These are phyloP conservation scores for Lacerta bilineata DNA, from an alignment of 2,797 vertebrate genomes.

Conservation along the genomic window DNA sequence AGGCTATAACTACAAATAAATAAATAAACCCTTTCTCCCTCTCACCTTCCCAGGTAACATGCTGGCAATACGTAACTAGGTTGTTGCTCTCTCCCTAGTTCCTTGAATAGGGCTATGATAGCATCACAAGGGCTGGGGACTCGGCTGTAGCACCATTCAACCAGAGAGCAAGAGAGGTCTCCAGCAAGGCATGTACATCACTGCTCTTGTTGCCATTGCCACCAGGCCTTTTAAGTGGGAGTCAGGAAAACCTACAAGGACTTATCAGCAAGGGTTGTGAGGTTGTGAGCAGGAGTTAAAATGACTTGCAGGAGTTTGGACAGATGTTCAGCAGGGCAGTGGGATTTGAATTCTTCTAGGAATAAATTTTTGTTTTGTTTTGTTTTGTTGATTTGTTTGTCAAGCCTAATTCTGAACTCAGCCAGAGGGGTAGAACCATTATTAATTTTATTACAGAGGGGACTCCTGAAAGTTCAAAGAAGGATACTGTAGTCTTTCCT, in stretches of 20 bases:
- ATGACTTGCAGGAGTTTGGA: no score
- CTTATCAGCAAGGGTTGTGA: background rate
- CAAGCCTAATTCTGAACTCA: background rate
- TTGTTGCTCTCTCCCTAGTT: no score
- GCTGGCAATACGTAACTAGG: background rate
- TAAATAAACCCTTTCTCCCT: background rate
- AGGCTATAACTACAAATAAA: no score
- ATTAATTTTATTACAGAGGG: background rate
- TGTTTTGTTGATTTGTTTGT: no score
- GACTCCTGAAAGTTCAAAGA: no score
- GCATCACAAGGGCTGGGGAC: background rate
- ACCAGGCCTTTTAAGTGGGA: background rate
- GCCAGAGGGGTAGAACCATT: background rate
- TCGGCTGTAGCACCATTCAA: background rate
- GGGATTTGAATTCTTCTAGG: no score
- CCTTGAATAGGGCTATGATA: background rate
- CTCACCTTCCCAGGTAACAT: background rate
- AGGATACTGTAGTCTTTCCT: background rate
- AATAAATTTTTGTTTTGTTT: no score
- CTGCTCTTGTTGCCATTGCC: background rate
- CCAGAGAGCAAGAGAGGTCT: background rate
- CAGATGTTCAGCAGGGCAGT: no score
- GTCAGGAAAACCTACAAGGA: background rate
- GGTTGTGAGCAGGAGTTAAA: background rate
- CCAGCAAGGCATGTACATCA: no score